A percentile compares a stretch with the other conserved stretches of the same genome.
Conservation (phyloP, 2,797 vertebrate genomes). For the Austrolebias charrua region DNA sequence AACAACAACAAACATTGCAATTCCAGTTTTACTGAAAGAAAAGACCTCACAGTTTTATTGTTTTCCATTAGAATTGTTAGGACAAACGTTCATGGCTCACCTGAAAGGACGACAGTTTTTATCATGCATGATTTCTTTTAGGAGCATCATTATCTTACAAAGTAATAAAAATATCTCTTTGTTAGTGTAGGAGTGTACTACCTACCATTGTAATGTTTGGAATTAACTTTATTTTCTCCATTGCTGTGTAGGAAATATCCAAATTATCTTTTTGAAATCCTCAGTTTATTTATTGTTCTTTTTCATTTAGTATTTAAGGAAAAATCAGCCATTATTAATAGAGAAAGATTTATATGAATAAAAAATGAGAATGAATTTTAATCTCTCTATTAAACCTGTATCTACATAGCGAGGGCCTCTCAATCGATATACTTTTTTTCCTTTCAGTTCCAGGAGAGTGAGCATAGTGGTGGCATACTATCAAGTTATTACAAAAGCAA, state of each 20-base stretch:
- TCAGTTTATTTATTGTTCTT: constrained; percentile 26
- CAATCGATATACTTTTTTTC: constrained; percentile 73
- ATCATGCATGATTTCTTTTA: constrained; percentile 27
- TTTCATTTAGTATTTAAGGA: constrained; percentile 15
- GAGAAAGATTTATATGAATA: constrained; percentile 51
- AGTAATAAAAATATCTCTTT: constrained; percentile 28
- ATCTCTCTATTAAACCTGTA: constrained; percentile 72
- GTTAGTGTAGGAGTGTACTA: constrained; percentile 16
- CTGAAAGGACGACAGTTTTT: constrained; percentile 58
- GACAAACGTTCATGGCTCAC: constrained; percentile 65
- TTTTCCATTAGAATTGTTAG: constrained; percentile 24
- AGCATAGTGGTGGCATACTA: constrained; percentile 76
- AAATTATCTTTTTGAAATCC: constrained; percentile 1
- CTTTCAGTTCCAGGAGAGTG: constrained; percentile 77
- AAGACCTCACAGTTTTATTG: constrained; percentile 40
- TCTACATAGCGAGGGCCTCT: constrained; percentile 50
- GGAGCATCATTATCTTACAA: constrained; percentile 36
- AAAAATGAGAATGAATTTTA: constrained; percentile 63
- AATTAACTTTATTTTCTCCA: constrained; percentile 2
- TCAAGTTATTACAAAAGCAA: constrained; percentile 83
- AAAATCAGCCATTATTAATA: constrained; percentile 48
- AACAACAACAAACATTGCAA: constrained; percentile 50
- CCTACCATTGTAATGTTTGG: constrained; percentile 14
- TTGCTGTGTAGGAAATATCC: constrained; percentile 19
- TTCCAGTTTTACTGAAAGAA: constrained; percentile 47